These are phyloP conservation scores for Aricia agestis DNA, from an alignment of 1,140 invertebrate genomes.

Conservation along the genomic window DNA sequence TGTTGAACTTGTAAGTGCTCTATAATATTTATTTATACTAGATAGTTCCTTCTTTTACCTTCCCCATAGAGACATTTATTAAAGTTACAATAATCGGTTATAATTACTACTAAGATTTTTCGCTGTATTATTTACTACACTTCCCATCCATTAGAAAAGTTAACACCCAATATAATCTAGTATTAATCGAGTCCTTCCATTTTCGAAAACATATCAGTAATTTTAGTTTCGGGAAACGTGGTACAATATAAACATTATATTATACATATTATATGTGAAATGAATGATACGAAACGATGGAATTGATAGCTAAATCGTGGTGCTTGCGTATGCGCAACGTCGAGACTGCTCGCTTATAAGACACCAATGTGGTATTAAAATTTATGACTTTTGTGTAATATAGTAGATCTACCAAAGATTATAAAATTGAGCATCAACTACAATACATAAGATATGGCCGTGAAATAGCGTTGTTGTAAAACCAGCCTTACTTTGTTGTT, in stretches of 20 bases:
- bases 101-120: no score
- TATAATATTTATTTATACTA: neutral
- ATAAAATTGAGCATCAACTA: no score
- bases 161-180: neutral
- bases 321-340: constrained; percentile 21
- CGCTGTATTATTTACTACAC: no score
- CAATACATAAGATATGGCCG: no score
- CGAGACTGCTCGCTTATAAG: constrained; percentile 34
- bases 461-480: no score
- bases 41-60: neutral
- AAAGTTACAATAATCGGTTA: no score
- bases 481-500: no score
- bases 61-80: neutral
- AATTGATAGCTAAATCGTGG: constrained; percentile 28
- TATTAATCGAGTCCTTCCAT: neutral
- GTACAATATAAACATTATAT: neutral
- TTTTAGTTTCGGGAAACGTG: neutral
- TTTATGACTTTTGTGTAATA: constrained; percentile 13
- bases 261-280: neutral
- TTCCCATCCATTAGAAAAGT: no score
- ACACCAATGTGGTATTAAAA: constrained; percentile 33
- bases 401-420: constrained; percentile 10
- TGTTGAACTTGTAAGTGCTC: neutral
- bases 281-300: constrained; percentile 14
- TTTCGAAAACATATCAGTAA: neutral